A percentile compares a stretch with the other conserved stretches of the same genome.
phyloP scores from a whole-genome alignment of 2,113 vertebrate genomes.

The Oreochromis spilurus region DNA sequence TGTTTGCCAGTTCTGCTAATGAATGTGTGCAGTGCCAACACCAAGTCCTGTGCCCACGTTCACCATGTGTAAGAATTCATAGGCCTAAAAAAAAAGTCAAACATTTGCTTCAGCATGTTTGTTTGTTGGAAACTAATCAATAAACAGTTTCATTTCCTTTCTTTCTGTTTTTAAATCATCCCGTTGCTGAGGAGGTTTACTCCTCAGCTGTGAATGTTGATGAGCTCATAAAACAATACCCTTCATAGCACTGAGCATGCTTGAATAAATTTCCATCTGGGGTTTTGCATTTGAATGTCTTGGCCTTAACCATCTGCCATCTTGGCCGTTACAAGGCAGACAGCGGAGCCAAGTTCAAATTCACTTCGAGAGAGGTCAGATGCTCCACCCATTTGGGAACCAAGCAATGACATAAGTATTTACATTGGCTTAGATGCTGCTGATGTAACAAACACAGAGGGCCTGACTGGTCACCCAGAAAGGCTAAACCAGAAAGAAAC shows the following conservation, averaged over 20 bases:
- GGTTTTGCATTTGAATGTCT: neutral
- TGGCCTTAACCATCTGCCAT: neutral
- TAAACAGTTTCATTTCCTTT: neutral
- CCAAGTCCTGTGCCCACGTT: neutral
- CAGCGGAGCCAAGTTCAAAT: conserved; percentile 28
- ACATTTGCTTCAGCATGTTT: neutral
- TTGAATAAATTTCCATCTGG: neutral
- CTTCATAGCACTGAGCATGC: neutral
- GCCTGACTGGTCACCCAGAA: conserved; percentile 1
- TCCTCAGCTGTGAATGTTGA: neutral
- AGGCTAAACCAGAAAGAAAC: neutral
- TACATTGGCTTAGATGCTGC: conserved; percentile 36
- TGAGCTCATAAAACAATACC: neutral
- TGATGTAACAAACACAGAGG: conserved; percentile 16
- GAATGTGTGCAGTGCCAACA: conserved; percentile 14
- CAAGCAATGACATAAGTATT: conserved; percentile 52
- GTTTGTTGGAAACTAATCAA: neutral
- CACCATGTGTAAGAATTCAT: conserved; percentile 24
- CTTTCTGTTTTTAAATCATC: neutral
- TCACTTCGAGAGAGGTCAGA: conserved; percentile 24
- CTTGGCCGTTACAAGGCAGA: neutral
- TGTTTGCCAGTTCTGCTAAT: conserved; percentile 18
- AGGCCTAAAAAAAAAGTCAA: neutral
- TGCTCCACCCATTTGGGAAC: conserved; percentile 23
- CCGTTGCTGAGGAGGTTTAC: neutral